Conservation (phyloP, 2,113 vertebrate genomes). For the Oenanthe melanoleuca region DNA sequence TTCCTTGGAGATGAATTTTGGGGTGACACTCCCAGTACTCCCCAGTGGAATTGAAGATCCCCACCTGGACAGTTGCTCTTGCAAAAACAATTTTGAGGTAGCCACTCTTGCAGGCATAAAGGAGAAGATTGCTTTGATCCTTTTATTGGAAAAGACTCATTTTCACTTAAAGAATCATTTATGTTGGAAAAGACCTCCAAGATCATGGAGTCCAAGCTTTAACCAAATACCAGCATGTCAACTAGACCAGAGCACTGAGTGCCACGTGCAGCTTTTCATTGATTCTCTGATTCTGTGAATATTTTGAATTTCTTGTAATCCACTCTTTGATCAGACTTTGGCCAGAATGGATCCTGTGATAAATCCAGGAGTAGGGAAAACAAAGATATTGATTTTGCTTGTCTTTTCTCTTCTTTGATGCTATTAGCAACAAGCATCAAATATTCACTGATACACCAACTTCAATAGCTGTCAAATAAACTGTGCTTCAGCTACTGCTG, state of each 20-base stretch:
- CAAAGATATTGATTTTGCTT: neutral
- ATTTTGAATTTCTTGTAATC: neutral
- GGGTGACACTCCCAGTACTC: neutral
- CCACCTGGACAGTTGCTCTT: neutral
- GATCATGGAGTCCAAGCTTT: neutral
- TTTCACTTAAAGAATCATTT: neutral
- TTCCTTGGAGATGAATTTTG: neutral
- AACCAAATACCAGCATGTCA: neutral
- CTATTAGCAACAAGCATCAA: neutral
- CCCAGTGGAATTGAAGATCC: neutral
- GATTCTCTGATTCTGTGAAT: neutral
- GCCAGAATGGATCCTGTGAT: neutral
- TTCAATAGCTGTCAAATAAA: neutral
- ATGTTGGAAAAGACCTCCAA: neutral
- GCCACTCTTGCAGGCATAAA: neutral
- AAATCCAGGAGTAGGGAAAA: neutral
- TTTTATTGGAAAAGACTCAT: neutral
- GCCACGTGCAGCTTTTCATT: rapidly evolving
- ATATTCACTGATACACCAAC: neutral
- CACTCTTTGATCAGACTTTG: rapidly evolving
- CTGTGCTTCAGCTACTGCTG: neutral
- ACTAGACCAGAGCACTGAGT: neutral
- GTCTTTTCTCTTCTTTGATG: neutral
- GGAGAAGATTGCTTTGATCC: neutral
- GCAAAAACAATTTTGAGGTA: neutral